Conservation (phyloP, 2,113 vertebrate species). For the Chloebia gouldiae region DNA sequence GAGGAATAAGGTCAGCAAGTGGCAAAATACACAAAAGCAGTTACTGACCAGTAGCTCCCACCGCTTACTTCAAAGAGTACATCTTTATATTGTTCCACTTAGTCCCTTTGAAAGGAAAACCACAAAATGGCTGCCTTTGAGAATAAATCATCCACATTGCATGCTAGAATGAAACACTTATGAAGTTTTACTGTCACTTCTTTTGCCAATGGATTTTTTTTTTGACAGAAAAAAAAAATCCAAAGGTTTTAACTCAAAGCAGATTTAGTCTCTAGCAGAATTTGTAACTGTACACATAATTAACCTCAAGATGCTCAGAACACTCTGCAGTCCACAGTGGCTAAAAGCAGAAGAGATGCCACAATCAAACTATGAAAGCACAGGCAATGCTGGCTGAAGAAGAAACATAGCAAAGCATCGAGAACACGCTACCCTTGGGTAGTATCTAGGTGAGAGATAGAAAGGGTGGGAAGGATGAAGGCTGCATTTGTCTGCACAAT, state of each 20-base stretch:
- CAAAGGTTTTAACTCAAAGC: background rate
- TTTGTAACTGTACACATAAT: background rate
- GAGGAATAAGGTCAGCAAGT: background rate
- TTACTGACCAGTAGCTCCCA: background rate
- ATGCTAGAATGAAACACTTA: background rate
- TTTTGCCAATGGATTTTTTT: background rate
- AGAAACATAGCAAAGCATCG: background rate
- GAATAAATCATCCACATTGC: background rate
- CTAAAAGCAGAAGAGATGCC: background rate
- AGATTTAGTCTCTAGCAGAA: background rate
- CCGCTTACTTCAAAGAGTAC: background rate
- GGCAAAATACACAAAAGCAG: background rate
- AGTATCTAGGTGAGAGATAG: background rate
- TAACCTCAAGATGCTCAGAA: background rate
- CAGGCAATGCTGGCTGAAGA: background rate
- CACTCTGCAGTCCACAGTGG: background rate
- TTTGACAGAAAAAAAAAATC: background rate
- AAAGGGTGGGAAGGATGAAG: background rate
- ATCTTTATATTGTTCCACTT: background rate
- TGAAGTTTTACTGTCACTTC: background rate
- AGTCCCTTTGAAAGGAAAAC: conserved; percentile 9
- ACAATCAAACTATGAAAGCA: background rate
- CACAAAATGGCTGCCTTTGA: conserved; percentile 10
- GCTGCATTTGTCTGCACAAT: background rate
- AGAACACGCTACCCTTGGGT: background rate